Percentiles rank a stretch among this genome's conserved stretches.
Conservation (phyloP, 2,797 vertebrate species). For the Hapalemur alaotrensis region DNA sequence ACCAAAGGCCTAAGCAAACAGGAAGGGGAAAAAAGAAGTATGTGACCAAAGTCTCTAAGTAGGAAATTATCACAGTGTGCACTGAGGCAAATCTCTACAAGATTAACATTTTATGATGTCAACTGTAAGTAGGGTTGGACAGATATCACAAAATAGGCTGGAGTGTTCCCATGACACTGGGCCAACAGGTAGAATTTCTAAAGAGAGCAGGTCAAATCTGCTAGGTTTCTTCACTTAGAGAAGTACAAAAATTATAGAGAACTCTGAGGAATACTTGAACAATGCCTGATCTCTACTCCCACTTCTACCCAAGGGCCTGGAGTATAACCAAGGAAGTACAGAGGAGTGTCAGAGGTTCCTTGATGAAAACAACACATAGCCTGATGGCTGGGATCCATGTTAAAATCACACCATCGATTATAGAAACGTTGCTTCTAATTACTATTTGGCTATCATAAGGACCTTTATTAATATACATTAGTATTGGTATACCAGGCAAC, state of each 20-base stretch:
- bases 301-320: neutral
- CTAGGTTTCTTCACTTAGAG: neutral
- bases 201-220: neutral
- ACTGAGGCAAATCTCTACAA: slow-evolving; percentile 54
- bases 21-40: neutral
- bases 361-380: neutral
- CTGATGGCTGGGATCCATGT: neutral
- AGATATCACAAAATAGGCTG: neutral
- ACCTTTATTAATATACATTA: slow-evolving; percentile 7
- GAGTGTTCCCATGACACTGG: neutral
- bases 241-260: neutral
- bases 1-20: slow-evolving; percentile 44
- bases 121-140: neutral
- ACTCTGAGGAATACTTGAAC: neutral
- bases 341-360: neutral
- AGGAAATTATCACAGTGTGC: slow-evolving; percentile 35
- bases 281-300: neutral
- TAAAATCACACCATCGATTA: neutral
- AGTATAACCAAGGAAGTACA: neutral
- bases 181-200: neutral
- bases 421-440: neutral
- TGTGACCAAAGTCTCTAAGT: slow-evolving; percentile 21
- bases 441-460: slow-evolving; percentile 35
- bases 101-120: slow-evolving; percentile 16
- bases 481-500: neutral